A percentile compares a stretch with the other conserved stretches of the same genome.
phyloP scores from a whole-genome alignment of 2,113 vertebrate genomes.

The cat (Felis catus) region DNA sequence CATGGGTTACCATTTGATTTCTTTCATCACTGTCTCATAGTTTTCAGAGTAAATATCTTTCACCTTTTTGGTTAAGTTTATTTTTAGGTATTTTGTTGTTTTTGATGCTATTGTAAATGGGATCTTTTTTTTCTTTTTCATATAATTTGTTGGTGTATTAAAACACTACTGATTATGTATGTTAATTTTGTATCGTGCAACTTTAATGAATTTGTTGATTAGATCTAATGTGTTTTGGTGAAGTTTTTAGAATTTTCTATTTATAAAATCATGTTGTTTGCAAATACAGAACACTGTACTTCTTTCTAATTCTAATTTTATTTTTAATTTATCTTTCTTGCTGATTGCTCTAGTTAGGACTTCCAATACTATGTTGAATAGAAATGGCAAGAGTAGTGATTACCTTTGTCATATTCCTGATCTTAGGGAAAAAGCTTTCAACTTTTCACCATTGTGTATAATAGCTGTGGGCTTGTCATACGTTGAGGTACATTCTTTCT shows the following conservation, averaged over 20 bases:
- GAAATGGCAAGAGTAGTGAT: neutral
- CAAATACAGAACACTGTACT: neutral
- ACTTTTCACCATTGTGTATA: neutral
- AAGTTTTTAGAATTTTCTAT: neutral
- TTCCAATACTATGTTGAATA: neutral
- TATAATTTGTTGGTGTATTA: neutral
- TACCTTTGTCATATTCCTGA: neutral
- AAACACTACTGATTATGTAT: neutral
- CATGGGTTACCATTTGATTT: neutral
- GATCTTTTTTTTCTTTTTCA: neutral
- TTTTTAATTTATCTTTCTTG: neutral
- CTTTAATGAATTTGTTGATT: neutral
- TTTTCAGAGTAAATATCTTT: neutral
- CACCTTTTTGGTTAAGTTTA: neutral
- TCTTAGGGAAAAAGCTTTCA: neutral
- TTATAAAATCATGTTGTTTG: neutral
- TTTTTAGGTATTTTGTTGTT: neutral
- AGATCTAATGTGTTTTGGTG: neutral
- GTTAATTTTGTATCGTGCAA: neutral
- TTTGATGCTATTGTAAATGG: neutral
- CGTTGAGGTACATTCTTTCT: neutral
- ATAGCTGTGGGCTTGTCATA: neutral
- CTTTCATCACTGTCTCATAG: neutral
- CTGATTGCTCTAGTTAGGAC: neutral
- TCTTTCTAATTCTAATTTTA: neutral